Evolutionary conservation across 2,797 vertebrate species (phyloP), one percentile per base, ranked within the genome.

Genomic region (Crax fasciolata): DNA sequence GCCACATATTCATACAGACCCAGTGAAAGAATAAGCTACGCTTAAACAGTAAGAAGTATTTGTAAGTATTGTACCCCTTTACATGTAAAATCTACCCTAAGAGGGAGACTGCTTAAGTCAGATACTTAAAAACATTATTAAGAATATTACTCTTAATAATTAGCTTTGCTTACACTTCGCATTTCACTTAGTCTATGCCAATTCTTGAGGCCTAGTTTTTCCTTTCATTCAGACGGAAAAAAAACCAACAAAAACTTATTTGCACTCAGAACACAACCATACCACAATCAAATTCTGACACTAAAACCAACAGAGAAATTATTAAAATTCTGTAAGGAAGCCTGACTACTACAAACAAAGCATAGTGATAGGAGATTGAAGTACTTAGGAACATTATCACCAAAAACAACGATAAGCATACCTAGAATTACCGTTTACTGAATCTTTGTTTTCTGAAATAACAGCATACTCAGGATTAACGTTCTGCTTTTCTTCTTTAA

Each of bases 361-460:
- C 25, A 82, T 23, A 61, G 0, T 5, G 11, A 49, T 9, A 46
- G 1, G 6, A 87, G 32, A 84, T 59, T 18, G 28, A 92, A 78
- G 9, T 16, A 90, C 5, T 75, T 28, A 48, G 30, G 30, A 90
- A 70, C 78, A 73, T 1, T 74, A 43, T 35, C 77, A 54, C 49
- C 39, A n/a, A 70, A 48, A 91, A 30, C 2, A 87, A 86, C 30
- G 0, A 94, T 18, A 95, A 67, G 43, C 97, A 90, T 98, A 98
- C 98, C 98, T 98, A 88, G 95, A 90, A 74, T 76, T 63, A 63
- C 30, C 18, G 43, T 74, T 35, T 18, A 73, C 79, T 38, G 94
- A 70, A 24, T 84, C 67, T 19, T 35, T 71, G 41, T 79, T 85
- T 82, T 80, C 94, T 87, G 70, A 91, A 82, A 85, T 66, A 52